These are phyloP conservation scores for Neosilurus hyrtlii DNA, from an alignment of 2,797 vertebrate species.

Conservation along the genomic window DNA sequence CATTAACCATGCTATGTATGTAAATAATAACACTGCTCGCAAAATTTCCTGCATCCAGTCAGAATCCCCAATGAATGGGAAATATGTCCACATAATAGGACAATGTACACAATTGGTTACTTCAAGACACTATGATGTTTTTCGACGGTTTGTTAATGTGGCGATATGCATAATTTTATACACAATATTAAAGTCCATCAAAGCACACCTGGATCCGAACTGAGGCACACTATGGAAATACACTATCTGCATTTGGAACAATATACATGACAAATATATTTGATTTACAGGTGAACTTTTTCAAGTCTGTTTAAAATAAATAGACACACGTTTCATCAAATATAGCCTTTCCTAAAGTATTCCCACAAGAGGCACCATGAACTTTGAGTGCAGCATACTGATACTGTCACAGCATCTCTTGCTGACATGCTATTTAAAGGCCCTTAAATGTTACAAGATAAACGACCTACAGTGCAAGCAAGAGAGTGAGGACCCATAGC, in stretches of 20 bases:
- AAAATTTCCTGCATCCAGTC: neutral
- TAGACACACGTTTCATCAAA: conserved; percentile 2
- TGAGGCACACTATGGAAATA: conserved; percentile 14
- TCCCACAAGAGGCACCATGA: conserved; percentile 34
- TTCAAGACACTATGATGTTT: neutral
- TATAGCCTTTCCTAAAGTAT: conserved; percentile 40
- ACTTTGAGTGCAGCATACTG: conserved; percentile 49
- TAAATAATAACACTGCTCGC: neutral
- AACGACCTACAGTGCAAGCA: conserved; percentile 36
- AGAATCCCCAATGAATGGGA: neutral
- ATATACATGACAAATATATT: neutral
- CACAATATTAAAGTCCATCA: neutral
- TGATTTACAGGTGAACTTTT: neutral
- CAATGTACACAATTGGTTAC: neutral
- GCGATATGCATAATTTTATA: neutral
- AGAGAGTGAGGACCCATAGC: conserved; percentile 21
- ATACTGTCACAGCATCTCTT: conserved; percentile 35
- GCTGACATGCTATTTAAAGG: conserved; percentile 53
- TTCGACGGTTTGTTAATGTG: neutral
- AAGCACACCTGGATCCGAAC: neutral
- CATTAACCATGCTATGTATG: neutral
- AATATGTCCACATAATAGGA: neutral
- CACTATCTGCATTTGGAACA: neutral
- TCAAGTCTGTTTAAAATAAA: conserved; percentile 26
- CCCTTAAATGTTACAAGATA: conserved; percentile 38